Evolutionary conservation across 2,888 invertebrate species (phyloP), one percentile per base, ranked within the genome.

Genomic region (Aphodius granarius): DNA sequence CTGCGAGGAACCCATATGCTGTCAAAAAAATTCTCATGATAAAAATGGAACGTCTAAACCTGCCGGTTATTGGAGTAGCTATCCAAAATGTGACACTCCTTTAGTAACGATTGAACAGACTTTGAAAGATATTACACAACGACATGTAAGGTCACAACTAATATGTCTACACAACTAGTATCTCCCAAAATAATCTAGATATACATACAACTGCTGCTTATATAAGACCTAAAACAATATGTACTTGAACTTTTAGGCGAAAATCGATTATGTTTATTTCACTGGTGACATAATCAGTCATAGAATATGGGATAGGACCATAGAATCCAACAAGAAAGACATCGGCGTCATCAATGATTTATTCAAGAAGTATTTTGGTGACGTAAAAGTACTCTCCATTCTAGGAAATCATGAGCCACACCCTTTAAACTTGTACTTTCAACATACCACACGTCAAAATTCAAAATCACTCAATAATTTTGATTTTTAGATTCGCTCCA

Each of bases 281-380:
- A 94, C 96, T 18, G 96, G 97, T 2, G 97, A 97, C 83, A 89
- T 94, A 4, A 91, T 95, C 70, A 93, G 95, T 81, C 96, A 96
- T 83, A 92, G 92, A 79, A 90, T 95, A 17, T 97, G 96, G 96
- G 92, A 92, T 81, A 96, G 95, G 5, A 90, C 92, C 0, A 87
- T 88, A 65, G 88, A 89, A 68, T 86, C 89, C 78, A 94, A 94
- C 81, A 86, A 88, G 3, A 85, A 89, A 0, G 89, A 90, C 78
- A 89, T 94, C 72, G 83, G 83, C 3, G 87, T 89, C 77, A 85
- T 90, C 5, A 89, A 90, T 63, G 82, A n/a, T 73, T 73, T 2
- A 73, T 79, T 89, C 13, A 80, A 82, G n/a, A 74, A 82, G 63
- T 80, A 81, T 6, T 91, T 92, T 78, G 88, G 82, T 2, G 82